Base-by-base conservation (phyloP, 2,113 vertebrate species). In the Rhinolophus sinicus region DNA sequence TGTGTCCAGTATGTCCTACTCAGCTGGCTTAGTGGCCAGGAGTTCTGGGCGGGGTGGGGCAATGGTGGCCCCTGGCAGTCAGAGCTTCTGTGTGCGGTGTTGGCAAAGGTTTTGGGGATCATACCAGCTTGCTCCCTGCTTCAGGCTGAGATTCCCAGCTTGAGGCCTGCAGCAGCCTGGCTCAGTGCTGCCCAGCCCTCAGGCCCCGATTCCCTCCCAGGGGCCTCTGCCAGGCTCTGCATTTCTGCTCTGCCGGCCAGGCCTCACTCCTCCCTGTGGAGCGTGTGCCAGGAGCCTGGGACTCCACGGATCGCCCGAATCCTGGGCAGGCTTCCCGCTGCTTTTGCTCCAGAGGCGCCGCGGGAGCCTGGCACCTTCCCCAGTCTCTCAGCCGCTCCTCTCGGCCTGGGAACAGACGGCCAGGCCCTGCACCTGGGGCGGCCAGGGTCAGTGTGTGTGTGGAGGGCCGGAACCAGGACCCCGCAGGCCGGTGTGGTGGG, bases 1-100 rank as follows among this genome's bases (percentile, higher is more conserved):
- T 0, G 8, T 16, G n/a, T 58, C 35, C 13, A 9, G 13, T 44
- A 38, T 2, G 24, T 38, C 2, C n/a, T 3, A 0, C 9, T n/a
- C 0, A 2, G 7, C 28, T 7, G 16, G 26, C n/a, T 28, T n/a
- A 12, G 22, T 67, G 24, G 1, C 47, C 64, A 44, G 47, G 47
- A 24, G 19, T 18, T 35, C 2, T 19, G 24, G 21, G 60, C 7
- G 18, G 40, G 67, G 15, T 16, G 13, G 16, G 15, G 2, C 2
- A 6, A 8, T 8, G 11, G n/a, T 16, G 0, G 11, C 33, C 26
- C 38, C 26, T 13, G 72, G 62, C 16, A 5, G 81, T 28, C 21
- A 22, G 44, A 33, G 52, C 22, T 62, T 21, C 33, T 1, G 3
- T 30, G 50, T 15, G 0, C 28, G 21, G 0, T 58, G 44, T 47